Percentiles rank a stretch among this genome's conserved stretches.
These are phyloP conservation scores for Eospalax fontanierii DNA, from an alignment of 2,797 vertebrate species.

Conservation along the genomic window DNA sequence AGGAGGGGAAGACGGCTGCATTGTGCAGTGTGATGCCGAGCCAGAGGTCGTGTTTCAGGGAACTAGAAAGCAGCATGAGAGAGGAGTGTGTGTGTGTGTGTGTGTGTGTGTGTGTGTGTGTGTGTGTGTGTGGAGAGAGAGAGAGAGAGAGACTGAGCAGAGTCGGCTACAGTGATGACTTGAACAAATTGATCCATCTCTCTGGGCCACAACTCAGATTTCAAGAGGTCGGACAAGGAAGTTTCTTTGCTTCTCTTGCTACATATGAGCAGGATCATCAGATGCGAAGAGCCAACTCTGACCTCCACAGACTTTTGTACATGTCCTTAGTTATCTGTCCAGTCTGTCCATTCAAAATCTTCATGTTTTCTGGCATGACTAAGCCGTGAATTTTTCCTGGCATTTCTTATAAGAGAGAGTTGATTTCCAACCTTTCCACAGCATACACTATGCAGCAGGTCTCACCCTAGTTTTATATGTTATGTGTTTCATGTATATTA, in stretches of 20 bases:
- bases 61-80: constrained; percentile 27
- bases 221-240: neutral
- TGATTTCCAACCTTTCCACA: neutral
- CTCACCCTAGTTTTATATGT: too few relatives aligned
- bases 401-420: neutral
- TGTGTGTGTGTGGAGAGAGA: too few relatives aligned
- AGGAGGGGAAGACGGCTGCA: neutral
- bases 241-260: neutral
- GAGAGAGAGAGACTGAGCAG: too few relatives aligned
- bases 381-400: neutral
- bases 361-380: neutral
- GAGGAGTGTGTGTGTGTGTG: neutral
- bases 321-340: neutral
- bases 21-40: neutral
- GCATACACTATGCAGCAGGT: neutral
- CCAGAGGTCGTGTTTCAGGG: constrained; percentile 39
- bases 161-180: neutral
- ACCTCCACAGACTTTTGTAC: fast-evolving
- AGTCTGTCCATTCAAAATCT: neutral
- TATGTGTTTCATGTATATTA: too few relatives aligned
- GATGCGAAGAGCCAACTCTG: fast-evolving
- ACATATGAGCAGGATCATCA: fast-evolving
- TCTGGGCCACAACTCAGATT: neutral
- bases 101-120: neutral
- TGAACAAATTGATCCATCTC: neutral